Evolutionary conservation across 2,113 vertebrate genomes (phyloP), one percentile per base, ranked within the genome.

Genomic region (Chlorodrepanis virens): DNA sequence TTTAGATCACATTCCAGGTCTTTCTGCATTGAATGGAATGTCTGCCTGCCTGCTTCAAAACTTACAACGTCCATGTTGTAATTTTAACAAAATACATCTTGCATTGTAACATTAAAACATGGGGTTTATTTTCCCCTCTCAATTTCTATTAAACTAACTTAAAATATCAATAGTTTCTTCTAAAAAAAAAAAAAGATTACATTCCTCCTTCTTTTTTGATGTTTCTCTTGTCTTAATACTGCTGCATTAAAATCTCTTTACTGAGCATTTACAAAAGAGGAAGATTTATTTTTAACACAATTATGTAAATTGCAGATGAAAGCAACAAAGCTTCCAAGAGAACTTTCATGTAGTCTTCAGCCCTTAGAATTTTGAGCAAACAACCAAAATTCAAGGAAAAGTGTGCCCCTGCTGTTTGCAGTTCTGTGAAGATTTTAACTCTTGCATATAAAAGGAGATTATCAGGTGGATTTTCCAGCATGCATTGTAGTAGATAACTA

Each of bases 331-430:
- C 1, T 54, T 5, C 7, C 9, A n/a, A 35, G 22, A 40, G 14
- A 75, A 6, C 2, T 61, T 67, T 29, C 7, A 33, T 6, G 1
- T 2, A 39, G 2, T 1, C 5, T 45, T 27, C 3, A 0, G 4
- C 1, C 0, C 24, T 37, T 59, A 8, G 7, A 79, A 74, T 29
- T 61, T 8, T 7, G 2, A 65, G 1, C 23, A 31, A 63, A 40
- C 4, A 3, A 3, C 1, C 10, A 21, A n/a, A 82, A 44, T 24
- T n/a, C 33, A 40, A 5, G 3, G 3, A 5, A 39, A 17, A 23
- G 1, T 2, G 0, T 31, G 5, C 37, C 4, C 2, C 9, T 40
- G 10, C 1, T 3, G 2, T 31, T 79, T 20, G 0, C 8, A 65
- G 21, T 57, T 83, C 25, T 37, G 3, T n/a, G 37, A 76, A 33